phyloP scores from a whole-genome alignment of 2,113 vertebrate species.

The Symphodus melops region DNA sequence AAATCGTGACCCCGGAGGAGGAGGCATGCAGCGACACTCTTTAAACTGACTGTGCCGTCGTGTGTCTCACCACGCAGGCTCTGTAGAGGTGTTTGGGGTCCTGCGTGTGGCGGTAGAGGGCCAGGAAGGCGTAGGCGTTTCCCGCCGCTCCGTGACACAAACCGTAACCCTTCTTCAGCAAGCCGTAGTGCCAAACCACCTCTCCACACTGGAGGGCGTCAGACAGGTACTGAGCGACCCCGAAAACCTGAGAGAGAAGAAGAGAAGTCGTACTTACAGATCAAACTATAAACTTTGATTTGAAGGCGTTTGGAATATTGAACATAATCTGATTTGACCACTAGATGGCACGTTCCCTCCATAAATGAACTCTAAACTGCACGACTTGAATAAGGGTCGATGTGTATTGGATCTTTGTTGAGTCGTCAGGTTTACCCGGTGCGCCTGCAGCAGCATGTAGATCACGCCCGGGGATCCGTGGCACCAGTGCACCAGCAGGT shows the following conservation, averaged over 20 bases:
- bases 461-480: constrained; percentile 93
- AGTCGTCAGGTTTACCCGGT: constrained; percentile 83
- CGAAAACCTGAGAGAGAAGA: constrained; percentile 84
- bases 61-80: constrained; percentile 91
- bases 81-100: constrained; percentile 91
- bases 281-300: not conserved
- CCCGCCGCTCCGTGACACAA: constrained; percentile 94
- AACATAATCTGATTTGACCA: constrained; percentile 20
- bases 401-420: too few relatives aligned
- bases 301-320: too few relatives aligned
- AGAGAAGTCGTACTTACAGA: not conserved
- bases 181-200: constrained; percentile 90
- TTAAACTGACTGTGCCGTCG: too few relatives aligned
- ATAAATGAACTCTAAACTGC: too few relatives aligned
- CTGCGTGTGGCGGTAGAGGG: constrained; percentile 89
- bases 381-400: too few relatives aligned
- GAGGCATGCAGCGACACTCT: too few relatives aligned
- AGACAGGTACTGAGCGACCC: constrained; percentile 86
- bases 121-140: constrained; percentile 93
- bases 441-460: constrained; percentile 96
- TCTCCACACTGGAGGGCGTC: constrained; percentile 91
- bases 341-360: constrained; percentile 46
- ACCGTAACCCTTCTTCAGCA: constrained; percentile 96
- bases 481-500: constrained; percentile 97
- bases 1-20: too few relatives aligned